These are phyloP conservation scores for Aradophagus sp. DNA, from an alignment of 1,140 invertebrate species.

Conservation along the genomic window DNA sequence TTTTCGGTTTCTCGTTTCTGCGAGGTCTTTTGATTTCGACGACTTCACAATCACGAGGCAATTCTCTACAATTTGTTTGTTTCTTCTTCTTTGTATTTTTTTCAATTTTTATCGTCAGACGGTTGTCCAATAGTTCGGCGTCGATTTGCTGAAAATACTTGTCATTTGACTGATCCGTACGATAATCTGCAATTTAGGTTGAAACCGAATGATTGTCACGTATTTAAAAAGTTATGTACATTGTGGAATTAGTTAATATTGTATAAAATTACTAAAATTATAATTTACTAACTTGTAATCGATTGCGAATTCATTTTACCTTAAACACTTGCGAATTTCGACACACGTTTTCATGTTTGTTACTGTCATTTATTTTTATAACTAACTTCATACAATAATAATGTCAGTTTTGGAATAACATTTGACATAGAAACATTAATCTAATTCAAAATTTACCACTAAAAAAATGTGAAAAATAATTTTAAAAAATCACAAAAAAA, in stretches of 20 bases:
- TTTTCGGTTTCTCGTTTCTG: constrained; percentile 61
- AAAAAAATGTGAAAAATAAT: no score
- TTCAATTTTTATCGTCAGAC: constrained; percentile 68
- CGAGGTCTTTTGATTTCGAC: constrained; percentile 66
- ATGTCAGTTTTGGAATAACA: constrained; percentile 17
- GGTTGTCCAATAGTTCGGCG: constrained; percentile 64
- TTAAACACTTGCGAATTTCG: no score
- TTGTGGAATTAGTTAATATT: no score
- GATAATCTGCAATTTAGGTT: background rate
- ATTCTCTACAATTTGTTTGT: no score
- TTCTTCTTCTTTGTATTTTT: constrained; percentile 62
- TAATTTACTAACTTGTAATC: no score
- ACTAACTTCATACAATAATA: constrained; percentile 14
- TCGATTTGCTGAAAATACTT: constrained; percentile 68
- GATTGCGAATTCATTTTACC: no score
- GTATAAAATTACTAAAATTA: no score
- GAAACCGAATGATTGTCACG: no score
- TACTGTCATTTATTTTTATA: background rate
- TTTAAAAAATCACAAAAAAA: no score
- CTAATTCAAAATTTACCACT: constrained; percentile 34
- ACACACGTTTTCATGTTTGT: no score
- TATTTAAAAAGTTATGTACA: no score
- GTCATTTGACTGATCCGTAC: constrained; percentile 2
- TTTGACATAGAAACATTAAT: background rate
- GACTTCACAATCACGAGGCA: constrained; percentile 66